Evolutionary conservation across 1,140 invertebrate species (phyloP), one percentile per base, ranked within the genome.

Genomic region (Achroia grisella): DNA sequence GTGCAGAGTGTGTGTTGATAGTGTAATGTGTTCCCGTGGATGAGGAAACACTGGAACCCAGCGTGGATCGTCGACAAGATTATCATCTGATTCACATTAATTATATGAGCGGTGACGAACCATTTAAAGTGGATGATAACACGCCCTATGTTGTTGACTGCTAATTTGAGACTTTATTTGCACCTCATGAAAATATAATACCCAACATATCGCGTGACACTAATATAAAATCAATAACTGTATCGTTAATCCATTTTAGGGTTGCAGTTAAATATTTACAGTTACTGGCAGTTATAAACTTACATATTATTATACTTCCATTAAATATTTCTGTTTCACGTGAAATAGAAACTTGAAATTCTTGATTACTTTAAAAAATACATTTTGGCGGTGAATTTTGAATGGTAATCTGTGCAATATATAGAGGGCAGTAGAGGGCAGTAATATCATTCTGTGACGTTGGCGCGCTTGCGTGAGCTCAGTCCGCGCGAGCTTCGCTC

Each of bases 161-260:
- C 48, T 45, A 46, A 46, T 41, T 36, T 34, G 23, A n/a, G 30
- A 27, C 39, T 50, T 43, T 41, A 39, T 28, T 36, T 34, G 28
- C 29, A 8, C 14, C 36, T 48, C 17, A 36, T 51, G 55, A 45
- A 52, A 61, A 61, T 48, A 56, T 52, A 53, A 56, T 56, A 54
- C 23, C n/a, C n/a, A n/a, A n/a, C 36, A 56, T 54, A 33, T 30
- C 13, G 42, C 50, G 48, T 60, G 30, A 52, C 48, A 46, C 53
- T 75, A 69, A 73, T 71, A 77, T 63, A 78, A 78, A 78, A 79
- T 82, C 75, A 74, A 79, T 79, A n/a, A 78, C 64, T 71, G 29
- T 8, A 33, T 47, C 23, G 34, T 17, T 51, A 59, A 52, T 46
- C 34, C 23, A 9, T 33, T 30, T 23, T 39, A 4, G 13, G 8